Evolutionary conservation across 2,888 invertebrate genomes (phyloP), one percentile per base, ranked within the genome.

Genomic region (Epinotia demarniana): DNA sequence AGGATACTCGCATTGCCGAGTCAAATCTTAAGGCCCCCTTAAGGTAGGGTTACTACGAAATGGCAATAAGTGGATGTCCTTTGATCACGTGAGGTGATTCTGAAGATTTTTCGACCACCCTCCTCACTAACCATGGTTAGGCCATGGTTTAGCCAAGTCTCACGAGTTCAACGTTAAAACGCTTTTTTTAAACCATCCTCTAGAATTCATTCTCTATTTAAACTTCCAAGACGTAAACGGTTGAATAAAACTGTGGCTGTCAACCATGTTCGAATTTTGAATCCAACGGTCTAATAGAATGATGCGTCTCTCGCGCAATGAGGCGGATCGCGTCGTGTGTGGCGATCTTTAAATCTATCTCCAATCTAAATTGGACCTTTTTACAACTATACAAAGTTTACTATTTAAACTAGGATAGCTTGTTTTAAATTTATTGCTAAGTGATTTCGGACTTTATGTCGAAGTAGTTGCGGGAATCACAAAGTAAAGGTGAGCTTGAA

Each of bases 251-350:
- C 80, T 79, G 72, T 78, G 75, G 78, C 73, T 85, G 83, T 82
- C 83, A 79, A 75, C 79, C 73, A 66, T 79, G 78, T 84, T 82
- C 77, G 81, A 83, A 83, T 83, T 83, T 78, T 79, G 82, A 79
- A 83, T 82, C 80, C 79, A 79, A 85, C 84, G 85, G 82, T 72
- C 86, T 80, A 85, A 86, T 87, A 82, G 80, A 79, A 77, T 79
- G 82, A 81, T 79, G 79, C 80, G 79, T 77, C 75, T 81, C 63
- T 23, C 16, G 63, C 18, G 61, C 71, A 73, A 72, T 67, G 68
- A 68, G 19, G 61, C 63, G 69, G 12, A n/a, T 46, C 66, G 69
- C 75, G 12, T 43, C 75, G 77, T 77, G 75, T 77, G 75, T 63
- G 75, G 77, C 58, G 0, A 27, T 39, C 67, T 63, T 74, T 71